These are phyloP conservation scores for Poicephalus meyeri DNA, from an alignment of 2,113 vertebrate species.

Conservation along the genomic window DNA sequence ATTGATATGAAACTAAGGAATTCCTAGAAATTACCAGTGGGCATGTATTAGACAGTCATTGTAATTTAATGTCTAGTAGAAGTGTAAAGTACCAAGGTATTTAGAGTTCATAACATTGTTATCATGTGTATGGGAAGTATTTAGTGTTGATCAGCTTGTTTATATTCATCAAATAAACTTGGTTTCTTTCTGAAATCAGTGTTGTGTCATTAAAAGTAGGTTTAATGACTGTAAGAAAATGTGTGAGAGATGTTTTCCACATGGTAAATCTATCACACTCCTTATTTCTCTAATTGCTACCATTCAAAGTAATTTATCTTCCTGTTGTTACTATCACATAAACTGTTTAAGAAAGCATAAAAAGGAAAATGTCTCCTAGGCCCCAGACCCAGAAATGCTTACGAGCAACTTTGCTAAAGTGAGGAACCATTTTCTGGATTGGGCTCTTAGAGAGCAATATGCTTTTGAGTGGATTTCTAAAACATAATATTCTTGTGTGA, in stretches of 20 bases:
- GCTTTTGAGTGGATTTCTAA: conserved; percentile 60
- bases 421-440: conserved; percentile 41
- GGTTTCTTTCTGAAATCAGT: conserved; percentile 84
- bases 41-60: conserved; percentile 86
- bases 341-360: conserved; percentile 68
- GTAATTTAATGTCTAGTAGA: conserved; percentile 82
- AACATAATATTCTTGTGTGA: conserved; percentile 69
- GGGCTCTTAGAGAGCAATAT: conserved; percentile 45
- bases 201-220: conserved; percentile 51
- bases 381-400: conserved; percentile 34
- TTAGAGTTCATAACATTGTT: conserved; percentile 82
- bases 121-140: conserved; percentile 84
- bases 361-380: conserved; percentile 54
- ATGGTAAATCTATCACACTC: conserved; percentile 65
- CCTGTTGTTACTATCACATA: conserved; percentile 66
- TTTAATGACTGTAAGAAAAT: conserved; percentile 58
- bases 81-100: conserved; percentile 78
- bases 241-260: conserved; percentile 67
- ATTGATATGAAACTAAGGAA: conserved; percentile 84
- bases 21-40: conserved; percentile 80
- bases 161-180: conserved; percentile 92
- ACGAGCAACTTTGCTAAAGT: neutral
- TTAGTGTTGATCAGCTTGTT: conserved; percentile 87
- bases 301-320: conserved; percentile 70
- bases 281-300: conserved; percentile 65